Base-by-base conservation (phyloP, 2,888 invertebrate genomes). In the Synergus umbraculus region DNA sequence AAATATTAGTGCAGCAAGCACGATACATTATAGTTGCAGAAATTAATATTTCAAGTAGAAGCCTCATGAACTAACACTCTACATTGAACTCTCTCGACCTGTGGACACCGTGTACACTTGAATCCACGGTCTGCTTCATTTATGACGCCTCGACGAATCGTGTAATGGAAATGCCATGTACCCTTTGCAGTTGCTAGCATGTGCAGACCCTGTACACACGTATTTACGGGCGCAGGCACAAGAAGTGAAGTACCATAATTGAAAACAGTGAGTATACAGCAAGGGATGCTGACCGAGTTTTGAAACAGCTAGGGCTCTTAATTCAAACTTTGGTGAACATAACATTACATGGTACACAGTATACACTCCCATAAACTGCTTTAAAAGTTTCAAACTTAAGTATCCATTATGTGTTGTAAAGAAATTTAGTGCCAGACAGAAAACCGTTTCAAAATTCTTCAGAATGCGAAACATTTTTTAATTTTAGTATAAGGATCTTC, bases 121-220 rank as follows among this genome's bases (percentile, higher is more conserved):
- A 79, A 81, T 78, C 80, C 77, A 79, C 78, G 82, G 82, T 79
- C 81, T 78, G 79, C 78, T 81, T 82, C 80, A 83, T 81, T 83
- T 69, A 69, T 84, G 81, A 84, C 81, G 80, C 83, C 81, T 82
- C 77, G 79, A 67, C 82, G 80, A 81, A 78, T 79, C 69, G 67
- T 69, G 81, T 81, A 84, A 84, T 84, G 84, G 82, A 84, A 84
- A 84, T 84, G 81, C 79, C 82, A 76, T 84, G 84, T 84, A 81
- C 63, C 79, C 78, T 79, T 81, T 79, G 77, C 69, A 64, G 60
- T 44, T 67, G 13, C n/a, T 54, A 15, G n/a, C n/a, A 54, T n/a
- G 22, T 44, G 15, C 13, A 69, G 54, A n/a, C 29, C 44, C 46
- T 22, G 29, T 29, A 29, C 29, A 29, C 15, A 9, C 29, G 29